Evolutionary conservation across 2,113 vertebrate genomes (phyloP), one percentile per base, ranked within the genome.

Genomic region (Seriola rivoliana): DNA sequence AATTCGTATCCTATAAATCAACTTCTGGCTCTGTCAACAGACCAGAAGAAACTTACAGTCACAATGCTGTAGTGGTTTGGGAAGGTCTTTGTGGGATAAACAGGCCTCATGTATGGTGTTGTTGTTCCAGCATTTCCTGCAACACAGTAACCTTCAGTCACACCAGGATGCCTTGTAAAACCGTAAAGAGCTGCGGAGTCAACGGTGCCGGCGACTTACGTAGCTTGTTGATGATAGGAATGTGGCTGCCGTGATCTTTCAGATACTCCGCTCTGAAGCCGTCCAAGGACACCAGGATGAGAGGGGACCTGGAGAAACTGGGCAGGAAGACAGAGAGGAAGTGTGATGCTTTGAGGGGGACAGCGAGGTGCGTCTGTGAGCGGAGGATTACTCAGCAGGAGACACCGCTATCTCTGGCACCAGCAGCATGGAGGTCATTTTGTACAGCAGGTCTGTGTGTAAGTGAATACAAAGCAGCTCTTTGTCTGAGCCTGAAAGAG

Each of bases 81-180:
- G 81, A 99, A 99, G 16, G 98, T 99, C 95, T 99, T 99, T 73
- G 98, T 96, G 48, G 98, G 98, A 93, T 99, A 99, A 9, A 95
- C 95, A 17, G 98, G 97, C 81, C 96, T 96, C 95, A 99, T 91
- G 82, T 95, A 92, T 50, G 94, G 90, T 0, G 97, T 89, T 3
- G 96, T 95, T 0, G 97, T 97, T 77, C 98, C 98, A 91, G 93
- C 95, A 60, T 90, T 94, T 91, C 92, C 98, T 99, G 93, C 46
- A 96, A 95, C 65, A 92, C 55, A 82, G 48, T 40, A 36, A 85
- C 48, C 52, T 42, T 88, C 78, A 87, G 40, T 87, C 64, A 72
- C 17, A 73, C 10, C 46, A 55, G 23, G 50, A 82, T 3, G 25
- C 23, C 12, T 3, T 9, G 12, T 6, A 13, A 11, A 85, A 82